Evolutionary conservation across 1,140 invertebrate species (phyloP), one percentile per base, ranked within the genome.

Genomic region (Charaxes varanes): DNA sequence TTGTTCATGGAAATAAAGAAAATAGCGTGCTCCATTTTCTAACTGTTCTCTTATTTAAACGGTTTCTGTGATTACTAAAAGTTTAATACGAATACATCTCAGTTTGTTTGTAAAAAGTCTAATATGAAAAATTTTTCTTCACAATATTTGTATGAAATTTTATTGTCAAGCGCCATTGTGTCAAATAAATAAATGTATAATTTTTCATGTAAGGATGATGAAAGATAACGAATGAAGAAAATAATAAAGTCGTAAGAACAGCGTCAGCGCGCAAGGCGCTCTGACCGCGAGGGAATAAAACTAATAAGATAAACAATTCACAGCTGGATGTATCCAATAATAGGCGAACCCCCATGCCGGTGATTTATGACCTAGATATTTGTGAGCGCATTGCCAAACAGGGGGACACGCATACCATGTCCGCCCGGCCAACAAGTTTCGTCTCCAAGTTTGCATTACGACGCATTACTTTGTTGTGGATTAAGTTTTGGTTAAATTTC

Each of bases 251-350:
- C 28, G 18, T 17, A 31, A 17, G 18, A 17, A 31, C 11, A 16
- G 10, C 14, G n/a, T 13, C 15, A 31, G 3, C 28, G 10, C 28
- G 22, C n/a, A 23, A 31, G 28, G 15, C 28, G 15, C 8, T 8
- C 19, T 48, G 31, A 49, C 45, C 46, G 41, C 45, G 7, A 22
- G 45, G 38, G 17, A 41, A 41, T 32, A 41, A 40, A 37, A 28
- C 32, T 30, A 54, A 49, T 41, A 45, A 52, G 26, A 37, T 24
- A 49, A 43, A 49, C 40, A 43, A 36, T 44, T 24, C 44, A 21
- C 53, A 55, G 48, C 48, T 55, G 53, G 48, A 47, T 42, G 40
- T 28, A 36, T 46, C 40, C 43, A 55, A 55, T 55, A 51, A 55
- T 47, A 55, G 41, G 13, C 30, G 41, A 51, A 36, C 41, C 49